Percentiles rank a stretch among this genome's conserved stretches.
Conservation (phyloP, 2,888 invertebrate genomes). For the Geotrupes spiniger region DNA sequence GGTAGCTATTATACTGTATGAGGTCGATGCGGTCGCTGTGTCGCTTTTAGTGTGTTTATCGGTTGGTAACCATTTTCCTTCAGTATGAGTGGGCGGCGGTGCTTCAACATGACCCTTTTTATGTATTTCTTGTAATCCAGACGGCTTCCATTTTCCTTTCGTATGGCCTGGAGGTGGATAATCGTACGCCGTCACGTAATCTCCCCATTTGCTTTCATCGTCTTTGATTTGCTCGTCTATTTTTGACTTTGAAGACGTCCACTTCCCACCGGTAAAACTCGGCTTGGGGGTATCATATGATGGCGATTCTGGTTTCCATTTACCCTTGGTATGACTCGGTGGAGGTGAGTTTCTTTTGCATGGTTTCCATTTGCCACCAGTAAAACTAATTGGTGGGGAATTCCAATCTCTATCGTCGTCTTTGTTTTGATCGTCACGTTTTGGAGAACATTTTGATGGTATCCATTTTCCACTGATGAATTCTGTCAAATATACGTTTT, state of each 20-base stretch:
- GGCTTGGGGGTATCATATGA: slow-evolving; percentile 42
- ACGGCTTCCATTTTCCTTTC: slow-evolving; percentile 65
- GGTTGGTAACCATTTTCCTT: slow-evolving; percentile 74
- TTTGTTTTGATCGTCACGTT: slow-evolving; percentile 21
- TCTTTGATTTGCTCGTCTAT: slow-evolving; percentile 40
- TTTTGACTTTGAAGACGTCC: slow-evolving; percentile 60
- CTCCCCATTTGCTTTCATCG: slow-evolving; percentile 6
- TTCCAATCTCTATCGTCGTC: slow-evolving; percentile 54
- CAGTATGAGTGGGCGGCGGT: slow-evolving; percentile 66
- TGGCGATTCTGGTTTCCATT: slow-evolving; percentile 57
- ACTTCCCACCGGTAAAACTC: slow-evolving; percentile 61
- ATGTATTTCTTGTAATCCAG: slow-evolving; percentile 46
- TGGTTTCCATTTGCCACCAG: slow-evolving; percentile 66
- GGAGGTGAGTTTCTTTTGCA: slow-evolving; percentile 26
- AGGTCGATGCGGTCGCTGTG: background rate
- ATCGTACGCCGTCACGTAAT: slow-evolving; percentile 44
- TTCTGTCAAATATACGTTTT: background rate
- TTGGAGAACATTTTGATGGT: slow-evolving; percentile 42
- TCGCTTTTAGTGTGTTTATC: slow-evolving; percentile 15
- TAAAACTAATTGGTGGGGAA: slow-evolving; percentile 55
- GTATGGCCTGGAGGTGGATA: slow-evolving; percentile 54
- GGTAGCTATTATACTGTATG: slow-evolving; percentile 13
- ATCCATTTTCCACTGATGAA: slow-evolving; percentile 63
- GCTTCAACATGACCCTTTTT: slow-evolving; percentile 51
- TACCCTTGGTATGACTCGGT: slow-evolving; percentile 46